Evolutionary conservation across 2,888 invertebrate genomes (phyloP).

Genomic region (Harpalus rufipes): DNA sequence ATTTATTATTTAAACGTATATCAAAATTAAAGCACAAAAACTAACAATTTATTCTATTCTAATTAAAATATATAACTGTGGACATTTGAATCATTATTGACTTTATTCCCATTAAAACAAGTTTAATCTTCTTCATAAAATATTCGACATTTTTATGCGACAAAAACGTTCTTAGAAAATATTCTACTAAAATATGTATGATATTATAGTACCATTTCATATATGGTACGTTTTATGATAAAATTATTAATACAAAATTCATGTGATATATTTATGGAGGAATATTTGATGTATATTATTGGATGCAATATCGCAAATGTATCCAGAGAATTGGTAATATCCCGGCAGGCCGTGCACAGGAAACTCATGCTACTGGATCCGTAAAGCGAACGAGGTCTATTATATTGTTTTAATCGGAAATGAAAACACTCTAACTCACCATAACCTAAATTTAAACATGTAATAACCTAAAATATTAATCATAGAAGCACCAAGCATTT

Average conservation of each 20-base stretch:
- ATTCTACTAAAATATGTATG: background rate
- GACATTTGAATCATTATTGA: too few species aligned
- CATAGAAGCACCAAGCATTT: background rate
- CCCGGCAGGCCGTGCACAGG: constrained; percentile 30
- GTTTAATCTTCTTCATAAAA: too few species aligned
- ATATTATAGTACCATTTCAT: background rate
- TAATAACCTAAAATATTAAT: too few species aligned
- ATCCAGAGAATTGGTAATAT: constrained; percentile 52
- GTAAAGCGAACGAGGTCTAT: constrained; percentile 2
- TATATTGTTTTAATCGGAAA: constrained; percentile 55
- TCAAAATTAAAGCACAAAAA: too few species aligned
- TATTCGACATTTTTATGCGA: too few species aligned
- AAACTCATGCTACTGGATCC: constrained; percentile 13
- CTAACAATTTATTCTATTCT: too few species aligned
- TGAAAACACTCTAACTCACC: constrained; percentile 24
- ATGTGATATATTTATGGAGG: constrained; percentile 22
- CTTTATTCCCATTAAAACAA: too few species aligned
- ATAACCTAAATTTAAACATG: background rate
- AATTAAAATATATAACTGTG: too few species aligned
- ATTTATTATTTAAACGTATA: too few species aligned
- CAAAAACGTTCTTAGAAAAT: too few species aligned
- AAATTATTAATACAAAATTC: constrained; percentile 28
- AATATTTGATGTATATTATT: constrained; percentile 42
- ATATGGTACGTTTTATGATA: background rate
- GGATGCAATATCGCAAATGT: constrained; percentile 51